Conservation (phyloP, 2,113 vertebrate species). For the Periophthalmus modestus region DNA sequence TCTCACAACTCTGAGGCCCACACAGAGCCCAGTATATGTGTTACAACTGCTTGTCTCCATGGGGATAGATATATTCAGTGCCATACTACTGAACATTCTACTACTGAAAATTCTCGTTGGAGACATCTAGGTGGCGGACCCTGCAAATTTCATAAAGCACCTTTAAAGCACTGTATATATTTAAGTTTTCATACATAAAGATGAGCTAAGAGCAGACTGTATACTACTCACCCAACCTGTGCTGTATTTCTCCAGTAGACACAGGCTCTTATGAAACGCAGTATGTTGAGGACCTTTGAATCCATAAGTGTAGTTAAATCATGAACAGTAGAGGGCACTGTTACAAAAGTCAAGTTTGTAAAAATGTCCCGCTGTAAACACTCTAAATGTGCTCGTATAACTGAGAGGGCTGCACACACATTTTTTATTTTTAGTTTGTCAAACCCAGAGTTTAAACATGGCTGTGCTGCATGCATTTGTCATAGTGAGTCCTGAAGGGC, state of each 20-base stretch:
- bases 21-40: too few relatives aligned
- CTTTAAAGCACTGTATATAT: background rate
- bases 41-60: too few relatives aligned
- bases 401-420: constrained; percentile 15
- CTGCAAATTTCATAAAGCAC: too few relatives aligned
- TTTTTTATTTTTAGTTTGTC: constrained; percentile 24
- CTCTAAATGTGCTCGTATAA: constrained; percentile 13
- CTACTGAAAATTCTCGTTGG: too few relatives aligned
- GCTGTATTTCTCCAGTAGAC: background rate
- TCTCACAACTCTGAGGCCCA: too few relatives aligned
- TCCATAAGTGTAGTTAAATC: constrained; percentile 23
- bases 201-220: background rate
- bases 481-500: background rate
- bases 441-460: constrained; percentile 32
- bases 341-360: constrained; percentile 23
- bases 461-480: constrained; percentile 21
- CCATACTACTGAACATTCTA: too few relatives aligned
- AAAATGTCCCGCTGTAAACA: constrained; percentile 21
- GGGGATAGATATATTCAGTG: too few relatives aligned
- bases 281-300: constrained; percentile 50
- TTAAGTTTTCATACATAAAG: background rate
- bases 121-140: too few relatives aligned
- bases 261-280: constrained; percentile 23
- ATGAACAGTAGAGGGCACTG: constrained; percentile 29
- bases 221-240: background rate